phyloP scores from a whole-genome alignment of 2,888 invertebrate genomes.

The Spisula subtruncata region DNA sequence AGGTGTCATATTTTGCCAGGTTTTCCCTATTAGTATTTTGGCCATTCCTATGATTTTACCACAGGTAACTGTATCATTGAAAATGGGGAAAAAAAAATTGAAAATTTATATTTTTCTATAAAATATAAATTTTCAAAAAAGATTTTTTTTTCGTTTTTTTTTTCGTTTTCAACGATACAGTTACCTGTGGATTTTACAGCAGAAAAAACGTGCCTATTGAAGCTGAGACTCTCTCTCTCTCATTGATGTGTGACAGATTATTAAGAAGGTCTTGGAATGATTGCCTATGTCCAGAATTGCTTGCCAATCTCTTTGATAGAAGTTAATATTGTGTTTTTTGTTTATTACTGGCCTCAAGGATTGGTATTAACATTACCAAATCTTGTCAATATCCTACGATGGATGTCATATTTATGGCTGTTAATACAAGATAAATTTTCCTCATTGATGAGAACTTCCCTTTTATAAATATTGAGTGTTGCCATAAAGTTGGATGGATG shows the following conservation, averaged over 20 bases:
- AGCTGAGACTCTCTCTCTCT: neutral
- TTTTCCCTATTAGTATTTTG: neutral
- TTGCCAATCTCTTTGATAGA: neutral
- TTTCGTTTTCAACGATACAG: no score
- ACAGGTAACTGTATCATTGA: no score
- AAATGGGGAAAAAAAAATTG: no score
- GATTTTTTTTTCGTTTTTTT: no score
- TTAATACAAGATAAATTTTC: conserved; percentile 14
- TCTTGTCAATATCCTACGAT: neutral
- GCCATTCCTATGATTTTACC: no score
- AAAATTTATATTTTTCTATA: no score
- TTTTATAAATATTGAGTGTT: no score
- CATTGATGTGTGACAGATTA: neutral
- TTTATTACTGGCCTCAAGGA: neutral
- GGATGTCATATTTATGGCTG: conserved; percentile 3
- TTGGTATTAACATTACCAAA: neutral
- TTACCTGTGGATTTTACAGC: no score
- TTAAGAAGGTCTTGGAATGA: neutral
- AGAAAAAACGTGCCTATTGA: neutral
- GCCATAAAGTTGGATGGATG: no score
- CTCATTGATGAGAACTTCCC: neutral
- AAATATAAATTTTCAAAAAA: no score
- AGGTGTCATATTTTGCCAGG: no score
- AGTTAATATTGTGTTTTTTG: conserved; percentile 15
- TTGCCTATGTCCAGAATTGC: neutral